Percentiles rank a stretch among this genome's conserved stretches.
phyloP scores from a whole-genome alignment of 2,888 invertebrate genomes.

The Aspidiotus destructor region DNA sequence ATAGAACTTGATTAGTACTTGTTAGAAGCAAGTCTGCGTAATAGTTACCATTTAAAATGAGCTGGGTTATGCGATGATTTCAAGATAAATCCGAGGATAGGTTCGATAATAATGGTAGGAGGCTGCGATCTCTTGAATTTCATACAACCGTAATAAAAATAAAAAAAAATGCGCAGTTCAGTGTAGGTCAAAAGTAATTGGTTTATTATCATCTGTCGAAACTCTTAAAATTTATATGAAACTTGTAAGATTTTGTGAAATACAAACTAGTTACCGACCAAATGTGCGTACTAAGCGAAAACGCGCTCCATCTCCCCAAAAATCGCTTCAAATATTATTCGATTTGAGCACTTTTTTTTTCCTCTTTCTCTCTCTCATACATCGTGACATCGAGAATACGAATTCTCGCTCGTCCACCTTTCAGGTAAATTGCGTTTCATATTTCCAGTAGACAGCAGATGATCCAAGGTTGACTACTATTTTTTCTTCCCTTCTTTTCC shows the following conservation, averaged over 20 bases:
- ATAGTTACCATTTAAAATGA: too few species aligned
- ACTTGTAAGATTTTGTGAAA: neutral
- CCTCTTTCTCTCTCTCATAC: neutral
- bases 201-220: neutral
- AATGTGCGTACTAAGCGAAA: too few species aligned
- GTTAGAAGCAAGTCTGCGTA: too few species aligned
- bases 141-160: too few species aligned
- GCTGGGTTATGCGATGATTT: too few species aligned
- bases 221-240: conserved; percentile 2
- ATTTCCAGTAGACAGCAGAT: conserved; percentile 4
- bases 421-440: neutral
- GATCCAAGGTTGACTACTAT: conserved; percentile 4
- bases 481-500: neutral
- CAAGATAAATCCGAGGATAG: too few species aligned
- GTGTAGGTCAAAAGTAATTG: too few species aligned
- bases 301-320: neutral
- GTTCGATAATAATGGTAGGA: too few species aligned
- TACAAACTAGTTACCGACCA: neutral
- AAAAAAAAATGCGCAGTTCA: too few species aligned
- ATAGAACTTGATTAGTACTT: too few species aligned
- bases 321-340: neutral
- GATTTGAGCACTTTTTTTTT: neutral
- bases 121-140: too few species aligned
- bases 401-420: conserved; percentile 3
- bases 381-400: neutral